A percentile compares a stretch with the other conserved stretches of the same genome.
Evolutionary conservation across 2,888 invertebrate genomes (phyloP).

Genomic region (Chelonus formosanus): DNA sequence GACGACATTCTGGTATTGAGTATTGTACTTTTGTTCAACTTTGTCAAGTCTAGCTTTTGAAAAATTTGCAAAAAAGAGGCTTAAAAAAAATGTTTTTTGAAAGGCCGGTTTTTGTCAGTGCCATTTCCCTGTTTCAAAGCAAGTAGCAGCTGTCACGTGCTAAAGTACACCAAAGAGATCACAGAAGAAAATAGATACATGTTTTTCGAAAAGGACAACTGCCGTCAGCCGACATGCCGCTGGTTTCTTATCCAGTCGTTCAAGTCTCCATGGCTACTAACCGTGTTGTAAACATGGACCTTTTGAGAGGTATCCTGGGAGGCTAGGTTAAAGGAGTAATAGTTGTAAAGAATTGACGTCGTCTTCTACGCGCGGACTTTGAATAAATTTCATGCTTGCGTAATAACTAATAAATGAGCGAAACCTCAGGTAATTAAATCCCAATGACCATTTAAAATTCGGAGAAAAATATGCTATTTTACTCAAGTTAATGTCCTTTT

Average conservation of each 20-base stretch:
- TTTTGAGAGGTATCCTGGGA: slow-evolving; percentile 10
- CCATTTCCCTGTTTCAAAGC: slow-evolving; percentile 21
- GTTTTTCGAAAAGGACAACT: slow-evolving; percentile 60
- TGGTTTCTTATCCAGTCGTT: slow-evolving; percentile 62
- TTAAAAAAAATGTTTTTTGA: slow-evolving; percentile 19
- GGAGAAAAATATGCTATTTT: neutral
- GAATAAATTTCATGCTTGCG: slow-evolving; percentile 57
- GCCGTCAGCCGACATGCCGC: slow-evolving; percentile 54
- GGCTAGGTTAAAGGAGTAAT: slow-evolving; percentile 1
- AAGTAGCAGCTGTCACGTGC: slow-evolving; percentile 39
- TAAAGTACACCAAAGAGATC: slow-evolving; percentile 21
- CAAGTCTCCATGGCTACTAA: slow-evolving; percentile 60
- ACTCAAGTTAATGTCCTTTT: neutral
- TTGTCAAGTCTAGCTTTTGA: too few relatives aligned
- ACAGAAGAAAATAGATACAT: slow-evolving; percentile 42
- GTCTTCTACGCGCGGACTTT: slow-evolving; percentile 43
- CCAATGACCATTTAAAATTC: neutral
- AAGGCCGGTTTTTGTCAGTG: slow-evolving; percentile 36
- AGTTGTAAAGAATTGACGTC: slow-evolving; percentile 36
- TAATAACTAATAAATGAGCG: slow-evolving; percentile 41
- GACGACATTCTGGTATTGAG: too few relatives aligned
- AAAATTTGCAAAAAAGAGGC: neutral
- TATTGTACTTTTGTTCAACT: too few relatives aligned
- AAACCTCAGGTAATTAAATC: slow-evolving; percentile 15
- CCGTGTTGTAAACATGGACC: slow-evolving; percentile 55